A percentile compares a stretch with the other conserved stretches of the same genome.
phyloP scores from a whole-genome alignment of 2,888 invertebrate genomes.

The Aelia acuminata region DNA sequence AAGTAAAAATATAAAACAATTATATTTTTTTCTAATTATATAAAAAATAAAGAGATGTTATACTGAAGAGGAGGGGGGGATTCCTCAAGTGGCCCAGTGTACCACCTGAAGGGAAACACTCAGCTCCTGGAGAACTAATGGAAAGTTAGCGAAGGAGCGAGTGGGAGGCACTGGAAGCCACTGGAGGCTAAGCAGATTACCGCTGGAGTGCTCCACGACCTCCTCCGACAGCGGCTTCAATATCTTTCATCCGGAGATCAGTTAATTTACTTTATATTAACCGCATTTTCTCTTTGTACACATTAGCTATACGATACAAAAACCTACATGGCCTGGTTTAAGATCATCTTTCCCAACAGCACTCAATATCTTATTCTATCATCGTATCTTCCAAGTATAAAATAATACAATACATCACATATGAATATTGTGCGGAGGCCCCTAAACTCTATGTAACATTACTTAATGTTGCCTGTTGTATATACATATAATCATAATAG shows the following conservation, averaged over 20 bases:
- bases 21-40: not conserved
- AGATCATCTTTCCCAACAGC: not conserved
- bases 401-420: not conserved
- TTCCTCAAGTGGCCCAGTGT: not conserved
- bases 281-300: not conserved
- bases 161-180: not conserved
- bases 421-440: no score
- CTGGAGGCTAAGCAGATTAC: not conserved
- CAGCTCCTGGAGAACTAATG: not conserved
- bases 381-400: not conserved
- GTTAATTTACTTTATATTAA: constrained; percentile 15
- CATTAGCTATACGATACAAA: not conserved
- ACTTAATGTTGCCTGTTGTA: no score
- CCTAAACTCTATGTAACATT: no score
- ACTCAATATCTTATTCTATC: not conserved
- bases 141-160: not conserved
- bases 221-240: not conserved
- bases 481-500: no score
- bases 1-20: not conserved
- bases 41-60: not conserved
- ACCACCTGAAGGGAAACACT: constrained; percentile 2
- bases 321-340: not conserved
- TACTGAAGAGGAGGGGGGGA: not conserved
- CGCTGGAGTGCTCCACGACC: not conserved
- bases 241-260: constrained; percentile 5